These are phyloP conservation scores for Quadroppia sp. DNA, from an alignment of 2,888 invertebrate species.

Conservation along the genomic window DNA sequence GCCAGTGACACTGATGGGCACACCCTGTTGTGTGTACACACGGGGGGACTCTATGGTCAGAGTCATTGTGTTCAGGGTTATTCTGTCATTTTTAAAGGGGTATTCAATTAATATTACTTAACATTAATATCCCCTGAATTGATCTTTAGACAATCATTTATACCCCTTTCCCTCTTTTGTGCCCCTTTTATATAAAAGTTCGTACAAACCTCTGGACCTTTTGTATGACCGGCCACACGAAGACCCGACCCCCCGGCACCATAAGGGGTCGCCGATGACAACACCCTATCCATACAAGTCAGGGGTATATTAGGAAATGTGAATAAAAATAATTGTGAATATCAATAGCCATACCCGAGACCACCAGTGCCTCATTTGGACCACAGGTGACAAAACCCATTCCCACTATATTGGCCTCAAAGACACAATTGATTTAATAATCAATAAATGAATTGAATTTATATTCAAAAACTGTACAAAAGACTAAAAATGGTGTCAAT, in stretches of 20 bases:
- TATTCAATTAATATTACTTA: no score
- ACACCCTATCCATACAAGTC: constrained; percentile 65
- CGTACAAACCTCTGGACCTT: constrained; percentile 57
- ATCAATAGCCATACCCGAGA: constrained; percentile 67
- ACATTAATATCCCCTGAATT: no score
- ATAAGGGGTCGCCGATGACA: constrained; percentile 87
- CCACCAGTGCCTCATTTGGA: constrained; percentile 88
- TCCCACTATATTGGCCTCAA: neutral
- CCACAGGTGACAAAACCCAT: constrained; percentile 85
- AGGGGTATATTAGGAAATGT: neutral
- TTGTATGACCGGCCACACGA: constrained; percentile 87
- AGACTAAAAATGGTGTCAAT: no score
- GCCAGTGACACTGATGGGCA: constrained; percentile 93
- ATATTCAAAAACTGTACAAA: no score
- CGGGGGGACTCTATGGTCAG: constrained; percentile 91
- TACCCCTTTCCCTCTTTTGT: no score
- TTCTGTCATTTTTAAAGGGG: constrained; percentile 58
- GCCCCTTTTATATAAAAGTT: no score
- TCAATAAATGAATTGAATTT: neutral
- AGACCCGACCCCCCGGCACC: constrained; percentile 92
- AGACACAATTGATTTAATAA: neutral
- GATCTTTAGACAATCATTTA: no score
- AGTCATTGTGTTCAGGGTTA: constrained; percentile 95
- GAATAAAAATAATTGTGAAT: neutral
- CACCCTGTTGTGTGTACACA: constrained; percentile 93